These are phyloP conservation scores for Eulemur rubriventer DNA, from an alignment of 2,797 vertebrate genomes.

Conservation along the genomic window DNA sequence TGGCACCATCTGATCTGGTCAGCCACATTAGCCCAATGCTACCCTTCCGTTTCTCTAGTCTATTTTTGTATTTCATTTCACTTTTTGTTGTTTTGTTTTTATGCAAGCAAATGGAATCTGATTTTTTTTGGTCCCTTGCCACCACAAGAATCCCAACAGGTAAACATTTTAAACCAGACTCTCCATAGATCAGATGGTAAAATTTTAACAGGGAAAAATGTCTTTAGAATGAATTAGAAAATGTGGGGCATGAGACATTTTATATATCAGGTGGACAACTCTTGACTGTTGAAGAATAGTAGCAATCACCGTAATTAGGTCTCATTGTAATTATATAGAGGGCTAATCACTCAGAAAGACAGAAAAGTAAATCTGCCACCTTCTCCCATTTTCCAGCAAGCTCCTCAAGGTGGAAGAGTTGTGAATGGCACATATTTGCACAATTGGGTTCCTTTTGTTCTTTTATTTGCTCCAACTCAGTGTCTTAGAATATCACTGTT, in stretches of 20 bases:
- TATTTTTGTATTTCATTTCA: not conserved
- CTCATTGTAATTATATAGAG: slow-evolving; percentile 63
- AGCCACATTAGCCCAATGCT: not conserved
- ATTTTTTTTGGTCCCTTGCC: not conserved
- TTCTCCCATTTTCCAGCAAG: not conserved
- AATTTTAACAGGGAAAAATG: not conserved
- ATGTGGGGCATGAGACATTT: not conserved
- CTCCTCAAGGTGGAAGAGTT: not conserved
- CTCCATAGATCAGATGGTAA: not conserved
- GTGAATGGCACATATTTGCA: slow-evolving; percentile 18
- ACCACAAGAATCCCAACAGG: not conserved
- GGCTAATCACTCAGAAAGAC: slow-evolving; percentile 11
- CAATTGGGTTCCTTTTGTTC: slow-evolving; percentile 22
- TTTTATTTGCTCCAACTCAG: not conserved
- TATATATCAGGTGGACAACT: not conserved
- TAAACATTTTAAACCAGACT: not conserved
- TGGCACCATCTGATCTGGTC: not conserved
- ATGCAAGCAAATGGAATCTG: slow-evolving; percentile 14
- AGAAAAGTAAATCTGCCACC: slow-evolving; percentile 25
- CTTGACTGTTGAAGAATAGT: not conserved
- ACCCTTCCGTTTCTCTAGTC: not conserved
- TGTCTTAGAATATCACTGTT: not conserved
- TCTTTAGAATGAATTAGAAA: slow-evolving; percentile 30
- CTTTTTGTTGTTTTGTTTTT: not conserved
- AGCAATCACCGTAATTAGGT: slow-evolving; percentile 34